Percentiles rank a stretch among this genome's conserved stretches.
Conservation (phyloP, 2,888 invertebrate species). For the Lacanobia wlatinum region DNA sequence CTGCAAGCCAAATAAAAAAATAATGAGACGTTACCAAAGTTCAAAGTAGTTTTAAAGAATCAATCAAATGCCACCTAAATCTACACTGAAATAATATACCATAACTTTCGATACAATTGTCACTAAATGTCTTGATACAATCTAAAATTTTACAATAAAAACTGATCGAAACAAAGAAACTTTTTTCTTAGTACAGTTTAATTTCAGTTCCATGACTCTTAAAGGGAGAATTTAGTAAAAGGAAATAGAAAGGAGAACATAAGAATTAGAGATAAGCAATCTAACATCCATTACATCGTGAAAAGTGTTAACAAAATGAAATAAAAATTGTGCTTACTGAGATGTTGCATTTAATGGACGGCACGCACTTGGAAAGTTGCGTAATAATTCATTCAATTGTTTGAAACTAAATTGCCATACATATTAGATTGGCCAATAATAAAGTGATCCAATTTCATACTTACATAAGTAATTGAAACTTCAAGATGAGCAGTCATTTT, state of each 20-base stretch:
- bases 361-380: slow-evolving; percentile 47
- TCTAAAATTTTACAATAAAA: slow-evolving; percentile 20
- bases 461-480: slow-evolving; percentile 55
- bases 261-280: slow-evolving; percentile 46
- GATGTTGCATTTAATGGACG: slow-evolving; percentile 45
- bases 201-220: slow-evolving; percentile 25
- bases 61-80: slow-evolving; percentile 10
- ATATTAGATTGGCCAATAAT: slow-evolving; percentile 60
- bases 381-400: slow-evolving; percentile 65
- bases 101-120: slow-evolving; percentile 24
- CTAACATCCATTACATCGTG: slow-evolving; percentile 23
- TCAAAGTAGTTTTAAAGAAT: background rate
- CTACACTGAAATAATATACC: background rate
- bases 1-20: background rate
- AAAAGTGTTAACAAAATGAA: slow-evolving; percentile 41
- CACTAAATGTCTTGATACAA: slow-evolving; percentile 24
- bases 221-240: slow-evolving; percentile 16
- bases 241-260: slow-evolving; percentile 24
- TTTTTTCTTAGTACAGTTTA: background rate
- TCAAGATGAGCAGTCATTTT: slow-evolving; percentile 49
- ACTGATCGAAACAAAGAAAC: background rate
- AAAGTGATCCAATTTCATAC: slow-evolving; percentile 52
- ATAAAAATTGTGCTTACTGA: slow-evolving; percentile 30
- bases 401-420: slow-evolving; percentile 60
- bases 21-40: background rate